phyloP scores from a whole-genome alignment of 2,888 invertebrate genomes.

The Harmothoe impar region DNA sequence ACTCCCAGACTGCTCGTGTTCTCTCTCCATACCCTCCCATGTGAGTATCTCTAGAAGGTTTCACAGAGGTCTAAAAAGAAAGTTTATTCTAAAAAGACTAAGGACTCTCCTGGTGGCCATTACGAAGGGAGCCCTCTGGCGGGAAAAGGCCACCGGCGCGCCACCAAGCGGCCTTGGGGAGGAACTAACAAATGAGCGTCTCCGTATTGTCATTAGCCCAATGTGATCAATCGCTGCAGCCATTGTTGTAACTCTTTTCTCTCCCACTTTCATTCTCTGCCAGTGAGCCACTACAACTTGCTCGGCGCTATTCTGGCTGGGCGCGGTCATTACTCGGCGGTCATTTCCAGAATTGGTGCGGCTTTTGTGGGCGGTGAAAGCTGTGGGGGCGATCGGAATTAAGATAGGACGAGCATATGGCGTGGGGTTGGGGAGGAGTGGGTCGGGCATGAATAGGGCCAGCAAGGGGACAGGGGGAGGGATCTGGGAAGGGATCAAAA shows the following conservation, averaged over 20 bases:
- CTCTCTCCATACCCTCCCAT: background rate
- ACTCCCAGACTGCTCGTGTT: background rate
- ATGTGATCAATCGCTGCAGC: conserved; percentile 43
- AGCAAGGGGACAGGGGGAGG: conserved; percentile 35
- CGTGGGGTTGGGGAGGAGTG: background rate
- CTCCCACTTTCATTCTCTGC: background rate
- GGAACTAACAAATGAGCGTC: conserved; percentile 38
- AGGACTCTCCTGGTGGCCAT: conserved; percentile 18
- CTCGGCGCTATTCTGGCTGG: background rate
- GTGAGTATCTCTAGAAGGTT: conserved; percentile 24
- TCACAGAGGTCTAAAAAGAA: background rate
- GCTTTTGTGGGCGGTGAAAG: conserved; percentile 41
- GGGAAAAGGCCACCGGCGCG: background rate
- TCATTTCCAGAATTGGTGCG: conserved; percentile 40
- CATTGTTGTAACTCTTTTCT: conserved; percentile 35
- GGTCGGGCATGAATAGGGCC: conserved; percentile 21
- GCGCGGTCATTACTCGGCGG: background rate
- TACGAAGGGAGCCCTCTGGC: background rate
- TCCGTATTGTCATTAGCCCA: conserved; percentile 46
- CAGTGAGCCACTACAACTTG: background rate
- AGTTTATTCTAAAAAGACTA: background rate
- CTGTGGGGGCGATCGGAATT: conserved; percentile 46
- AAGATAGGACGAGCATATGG: conserved; percentile 49
- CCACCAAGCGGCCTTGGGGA: conserved; percentile 10
- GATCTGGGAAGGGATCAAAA: conserved; percentile 45